Conservation (phyloP, 1,140 invertebrate genomes). For the Drosophila pandora region DNA sequence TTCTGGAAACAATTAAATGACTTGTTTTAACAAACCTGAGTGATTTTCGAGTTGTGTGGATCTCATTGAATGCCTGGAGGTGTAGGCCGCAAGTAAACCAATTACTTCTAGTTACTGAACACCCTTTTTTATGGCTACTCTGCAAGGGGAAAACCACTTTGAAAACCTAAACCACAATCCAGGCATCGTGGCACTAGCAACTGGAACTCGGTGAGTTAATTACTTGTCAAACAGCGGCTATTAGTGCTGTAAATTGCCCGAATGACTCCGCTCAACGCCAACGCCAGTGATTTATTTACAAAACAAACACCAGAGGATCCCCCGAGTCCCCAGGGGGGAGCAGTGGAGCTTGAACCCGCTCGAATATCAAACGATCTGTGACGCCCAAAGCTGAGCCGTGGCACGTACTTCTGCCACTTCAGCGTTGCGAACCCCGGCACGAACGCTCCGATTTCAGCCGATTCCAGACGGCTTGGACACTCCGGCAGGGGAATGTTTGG, state of each 20-base stretch:
- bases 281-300: slow-evolving; percentile 70
- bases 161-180: slow-evolving; percentile 20
- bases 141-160: background rate
- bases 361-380: slow-evolving; percentile 78
- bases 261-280: slow-evolving; percentile 57
- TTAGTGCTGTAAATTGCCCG: slow-evolving; percentile 73
- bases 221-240: slow-evolving; percentile 72
- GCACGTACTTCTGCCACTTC: slow-evolving; percentile 52
- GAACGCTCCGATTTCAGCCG: slow-evolving; percentile 45
- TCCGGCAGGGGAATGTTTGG: slow-evolving; percentile 31
- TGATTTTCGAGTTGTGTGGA: background rate
- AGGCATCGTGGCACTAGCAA: slow-evolving; percentile 7
- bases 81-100: background rate
- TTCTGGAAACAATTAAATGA: slow-evolving; percentile 3
- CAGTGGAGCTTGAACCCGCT: slow-evolving; percentile 24
- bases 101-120: background rate
- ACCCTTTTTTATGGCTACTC: background rate
- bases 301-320: slow-evolving; percentile 62
- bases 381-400: slow-evolving; percentile 58
- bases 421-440: background rate
- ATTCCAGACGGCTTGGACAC: slow-evolving; percentile 26
- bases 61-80: background rate
- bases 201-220: slow-evolving; percentile 59
- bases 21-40: slow-evolving; percentile 8
- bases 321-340: background rate